phyloP scores from a whole-genome alignment of 1,140 invertebrate species.

The Drosophila punjabiensis region DNA sequence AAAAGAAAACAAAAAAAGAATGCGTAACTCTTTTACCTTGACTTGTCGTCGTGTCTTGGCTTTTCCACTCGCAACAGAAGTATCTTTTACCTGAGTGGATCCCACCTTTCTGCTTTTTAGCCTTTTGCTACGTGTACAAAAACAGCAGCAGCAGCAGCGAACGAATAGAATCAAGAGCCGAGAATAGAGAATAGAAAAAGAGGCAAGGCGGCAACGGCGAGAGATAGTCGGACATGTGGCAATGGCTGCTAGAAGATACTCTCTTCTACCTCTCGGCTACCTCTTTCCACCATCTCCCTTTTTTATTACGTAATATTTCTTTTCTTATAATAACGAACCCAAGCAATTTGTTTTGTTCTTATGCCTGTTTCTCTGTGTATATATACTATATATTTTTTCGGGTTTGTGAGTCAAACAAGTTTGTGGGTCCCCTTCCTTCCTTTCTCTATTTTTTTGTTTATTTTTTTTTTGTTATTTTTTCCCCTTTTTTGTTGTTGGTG shows the following conservation, averaged over 20 bases:
- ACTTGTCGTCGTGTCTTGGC: constrained; percentile 61
- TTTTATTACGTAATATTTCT: constrained; percentile 39
- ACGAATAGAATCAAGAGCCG: constrained; percentile 8
- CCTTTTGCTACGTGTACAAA: constrained; percentile 48
- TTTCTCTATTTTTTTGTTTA: constrained; percentile 18
- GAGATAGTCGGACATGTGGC: constrained; percentile 26
- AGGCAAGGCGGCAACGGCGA: background rate
- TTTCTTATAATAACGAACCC: constrained; percentile 15
- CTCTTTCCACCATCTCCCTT: constrained; percentile 14
- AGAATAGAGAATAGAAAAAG: constrained; percentile 4
- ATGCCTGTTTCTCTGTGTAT: constrained; percentile 26
- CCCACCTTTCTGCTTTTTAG: constrained; percentile 23
- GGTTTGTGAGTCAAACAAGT: constrained; percentile 60
- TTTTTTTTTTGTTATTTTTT: background rate
- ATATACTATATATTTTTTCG: constrained; percentile 7
- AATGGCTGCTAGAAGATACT: constrained; percentile 29
- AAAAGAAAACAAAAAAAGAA: constrained; percentile 16
- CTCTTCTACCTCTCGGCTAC: background rate
- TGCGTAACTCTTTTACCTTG: constrained; percentile 78
- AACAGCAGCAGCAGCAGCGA: constrained; percentile 2
- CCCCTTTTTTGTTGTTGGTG: background rate
- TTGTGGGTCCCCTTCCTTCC: constrained; percentile 37
- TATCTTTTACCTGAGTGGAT: constrained; percentile 48
- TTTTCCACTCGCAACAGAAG: constrained; percentile 27
- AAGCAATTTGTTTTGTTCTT: constrained; percentile 26